These are phyloP conservation scores for Tipula unca DNA, from an alignment of 2,888 invertebrate species.

Conservation along the genomic window DNA sequence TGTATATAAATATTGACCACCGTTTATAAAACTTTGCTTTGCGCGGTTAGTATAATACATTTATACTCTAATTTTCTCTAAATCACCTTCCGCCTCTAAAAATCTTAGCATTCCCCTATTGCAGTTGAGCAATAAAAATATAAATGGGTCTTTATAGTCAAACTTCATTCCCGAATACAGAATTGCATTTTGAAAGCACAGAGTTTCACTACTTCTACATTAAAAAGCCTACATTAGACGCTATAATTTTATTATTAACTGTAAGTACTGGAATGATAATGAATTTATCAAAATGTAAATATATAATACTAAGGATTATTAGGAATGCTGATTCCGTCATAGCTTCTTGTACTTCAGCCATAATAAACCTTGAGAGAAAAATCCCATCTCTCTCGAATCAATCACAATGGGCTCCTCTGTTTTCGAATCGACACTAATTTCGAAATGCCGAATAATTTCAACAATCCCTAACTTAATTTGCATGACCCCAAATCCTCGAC, in stretches of 20 bases:
- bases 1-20: background rate
- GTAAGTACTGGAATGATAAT: too few relatives aligned
- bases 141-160: too few relatives aligned
- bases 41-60: background rate
- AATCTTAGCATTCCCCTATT: too few relatives aligned
- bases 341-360: constrained; percentile 14
- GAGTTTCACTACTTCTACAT: too few relatives aligned
- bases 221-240: too few relatives aligned
- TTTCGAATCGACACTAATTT: background rate
- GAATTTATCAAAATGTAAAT: background rate
- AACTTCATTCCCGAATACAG: too few relatives aligned
- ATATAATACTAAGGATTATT: background rate
- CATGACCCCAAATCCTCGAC: background rate
- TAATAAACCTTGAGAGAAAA: constrained; percentile 9
- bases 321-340: background rate
- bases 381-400: background rate
- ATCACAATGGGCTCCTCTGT: constrained; percentile 9
- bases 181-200: too few relatives aligned
- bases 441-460: constrained; percentile 9
- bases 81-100: too few relatives aligned
- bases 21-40: background rate
- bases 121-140: too few relatives aligned
- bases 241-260: too few relatives aligned
- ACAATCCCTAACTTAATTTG: constrained; percentile 17
- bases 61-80: too few relatives aligned